A percentile compares a stretch with the other conserved stretches of the same genome.
phyloP scores from a whole-genome alignment of 1,140 invertebrate species.

The Formica exsecta region DNA sequence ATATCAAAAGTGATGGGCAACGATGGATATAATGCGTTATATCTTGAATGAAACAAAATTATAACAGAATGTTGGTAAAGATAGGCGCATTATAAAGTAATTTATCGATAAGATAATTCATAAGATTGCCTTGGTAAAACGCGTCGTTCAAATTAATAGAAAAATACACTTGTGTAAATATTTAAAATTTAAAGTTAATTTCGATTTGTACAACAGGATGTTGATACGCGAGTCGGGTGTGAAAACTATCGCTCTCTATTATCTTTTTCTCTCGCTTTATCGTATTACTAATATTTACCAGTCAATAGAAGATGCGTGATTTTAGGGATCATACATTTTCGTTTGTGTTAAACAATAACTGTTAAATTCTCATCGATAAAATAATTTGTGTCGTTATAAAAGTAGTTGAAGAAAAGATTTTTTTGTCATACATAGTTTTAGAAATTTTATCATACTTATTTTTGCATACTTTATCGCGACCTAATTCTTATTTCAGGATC shows the following conservation, averaged over 20 bases:
- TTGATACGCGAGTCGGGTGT: constrained; percentile 32
- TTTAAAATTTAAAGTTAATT: constrained; percentile 8
- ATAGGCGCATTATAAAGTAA: neutral
- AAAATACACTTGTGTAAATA: constrained; percentile 40
- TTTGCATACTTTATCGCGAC: neutral
- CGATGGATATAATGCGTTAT: neutral
- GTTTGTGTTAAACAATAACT: too few species aligned
- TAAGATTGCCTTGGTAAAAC: neutral
- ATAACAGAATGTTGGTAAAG: neutral
- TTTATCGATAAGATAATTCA: neutral
- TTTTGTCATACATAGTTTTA: neutral
- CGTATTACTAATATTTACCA: constrained; percentile 22
- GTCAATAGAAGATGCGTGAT: constrained; percentile 18
- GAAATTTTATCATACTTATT: neutral
- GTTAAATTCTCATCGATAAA: neutral
- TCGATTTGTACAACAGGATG: constrained; percentile 22
- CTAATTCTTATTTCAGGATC: neutral
- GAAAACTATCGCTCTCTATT: neutral
- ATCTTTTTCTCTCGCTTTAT: neutral
- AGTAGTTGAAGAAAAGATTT: too few species aligned
- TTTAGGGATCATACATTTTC: constrained; percentile 21
- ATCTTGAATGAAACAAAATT: neutral
- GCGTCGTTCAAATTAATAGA: neutral
- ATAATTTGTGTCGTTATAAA: neutral
- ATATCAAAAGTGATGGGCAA: neutral